Conservation (phyloP, 2,797 vertebrate genomes). For the Epinephelus awoara region DNA sequence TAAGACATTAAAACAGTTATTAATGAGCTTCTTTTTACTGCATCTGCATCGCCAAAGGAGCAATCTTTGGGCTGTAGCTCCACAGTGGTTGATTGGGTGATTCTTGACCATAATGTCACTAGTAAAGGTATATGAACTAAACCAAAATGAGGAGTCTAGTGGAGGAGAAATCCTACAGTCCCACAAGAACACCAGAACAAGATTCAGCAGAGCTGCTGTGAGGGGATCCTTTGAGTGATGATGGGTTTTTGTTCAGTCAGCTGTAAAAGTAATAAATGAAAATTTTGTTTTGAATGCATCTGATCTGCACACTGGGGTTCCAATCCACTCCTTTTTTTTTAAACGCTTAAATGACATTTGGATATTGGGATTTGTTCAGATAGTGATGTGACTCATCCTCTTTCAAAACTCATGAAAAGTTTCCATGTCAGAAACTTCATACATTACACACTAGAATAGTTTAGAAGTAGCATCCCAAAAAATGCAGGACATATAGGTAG, state of each 20-base stretch:
- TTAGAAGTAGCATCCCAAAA: neutral
- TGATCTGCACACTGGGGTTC: neutral
- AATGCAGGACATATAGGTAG: neutral
- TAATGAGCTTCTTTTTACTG: slow-evolving; percentile 1
- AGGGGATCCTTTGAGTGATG: neutral
- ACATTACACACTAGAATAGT: too few species aligned
- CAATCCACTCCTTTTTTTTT: neutral
- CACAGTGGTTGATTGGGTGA: too few species aligned
- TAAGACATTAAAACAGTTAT: too few species aligned
- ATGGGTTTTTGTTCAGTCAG: slow-evolving; percentile 21
- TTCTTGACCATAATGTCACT: too few species aligned
- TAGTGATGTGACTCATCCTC: neutral
- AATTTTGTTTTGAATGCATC: neutral
- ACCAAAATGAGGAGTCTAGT: neutral
- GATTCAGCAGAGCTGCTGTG: slow-evolving; percentile 1
- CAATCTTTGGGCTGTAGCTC: neutral
- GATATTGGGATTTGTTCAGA: neutral
- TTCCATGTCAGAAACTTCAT: neutral
- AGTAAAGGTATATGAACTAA: neutral
- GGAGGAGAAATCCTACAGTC: neutral
- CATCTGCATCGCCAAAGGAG: neutral
- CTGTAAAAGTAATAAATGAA: slow-evolving; percentile 21
- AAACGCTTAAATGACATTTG: neutral
- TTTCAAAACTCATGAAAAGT: neutral
- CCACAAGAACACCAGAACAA: neutral